A percentile compares a stretch with the other conserved stretches of the same genome.
phyloP scores from a whole-genome alignment of 2,797 vertebrate species.

The Chiloscyllium punctatum region DNA sequence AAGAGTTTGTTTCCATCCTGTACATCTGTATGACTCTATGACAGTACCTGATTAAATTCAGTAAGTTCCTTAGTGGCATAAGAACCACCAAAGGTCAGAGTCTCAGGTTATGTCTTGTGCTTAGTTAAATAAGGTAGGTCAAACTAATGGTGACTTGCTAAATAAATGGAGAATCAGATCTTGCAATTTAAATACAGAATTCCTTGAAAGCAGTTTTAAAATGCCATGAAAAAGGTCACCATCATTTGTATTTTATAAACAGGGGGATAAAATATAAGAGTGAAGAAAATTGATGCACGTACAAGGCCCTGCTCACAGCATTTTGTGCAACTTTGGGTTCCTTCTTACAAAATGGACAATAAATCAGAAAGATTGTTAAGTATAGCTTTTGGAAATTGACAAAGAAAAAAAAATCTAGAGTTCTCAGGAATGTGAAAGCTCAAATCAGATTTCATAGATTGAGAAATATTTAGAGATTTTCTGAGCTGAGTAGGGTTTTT shows the following conservation, averaged over 20 bases:
- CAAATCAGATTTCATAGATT: background rate
- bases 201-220: background rate
- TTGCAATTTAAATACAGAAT: background rate
- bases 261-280: background rate
- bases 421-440: background rate
- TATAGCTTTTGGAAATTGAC: background rate
- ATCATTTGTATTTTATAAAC: background rate
- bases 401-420: too few species aligned
- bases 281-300: background rate
- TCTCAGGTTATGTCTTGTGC: background rate
- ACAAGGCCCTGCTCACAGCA: background rate
- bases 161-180: background rate
- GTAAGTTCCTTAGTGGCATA: background rate
- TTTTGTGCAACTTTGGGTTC: background rate
- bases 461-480: background rate
- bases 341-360: background rate
- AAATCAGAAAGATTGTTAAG: background rate
- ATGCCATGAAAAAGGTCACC: background rate
- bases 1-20: too few species aligned
- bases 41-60: background rate
- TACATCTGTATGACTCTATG: too few species aligned
- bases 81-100: background rate
- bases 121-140: background rate
- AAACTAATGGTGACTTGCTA: background rate
- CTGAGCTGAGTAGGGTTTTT: background rate